A percentile compares a stretch with the other conserved stretches of the same genome.
Conservation (phyloP, 2,888 invertebrate species). For the Parnassius mnemosyne region DNA sequence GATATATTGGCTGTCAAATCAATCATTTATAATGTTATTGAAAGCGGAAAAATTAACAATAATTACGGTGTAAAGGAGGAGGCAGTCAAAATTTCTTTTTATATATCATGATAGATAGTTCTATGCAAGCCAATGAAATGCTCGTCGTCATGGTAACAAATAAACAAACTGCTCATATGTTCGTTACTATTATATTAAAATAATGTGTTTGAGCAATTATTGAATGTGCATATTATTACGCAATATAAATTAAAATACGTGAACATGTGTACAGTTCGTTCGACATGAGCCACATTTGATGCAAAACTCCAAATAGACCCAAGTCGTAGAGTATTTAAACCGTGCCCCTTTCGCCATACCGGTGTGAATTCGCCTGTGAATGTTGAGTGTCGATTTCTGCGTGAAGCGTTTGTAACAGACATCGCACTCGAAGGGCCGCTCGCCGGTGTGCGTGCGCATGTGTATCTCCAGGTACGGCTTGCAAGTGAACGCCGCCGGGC, state of each 20-base stretch:
- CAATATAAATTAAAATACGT: not conserved
- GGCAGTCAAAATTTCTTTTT: too few relatives aligned
- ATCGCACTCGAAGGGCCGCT: conserved; percentile 80
- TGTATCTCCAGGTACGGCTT: conserved; percentile 83
- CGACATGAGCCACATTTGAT: not conserved
- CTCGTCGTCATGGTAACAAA: conserved; percentile 8
- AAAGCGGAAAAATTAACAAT: too few relatives aligned
- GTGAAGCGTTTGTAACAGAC: conserved; percentile 81
- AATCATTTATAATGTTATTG: too few relatives aligned
- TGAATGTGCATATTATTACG: not conserved
- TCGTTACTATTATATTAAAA: not conserved
- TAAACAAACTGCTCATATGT: conserved; percentile 12
- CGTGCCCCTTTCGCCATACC: conserved; percentile 56
- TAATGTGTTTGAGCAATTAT: not conserved
- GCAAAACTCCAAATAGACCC: conserved; percentile 7
- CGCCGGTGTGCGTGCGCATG: conserved; percentile 81
- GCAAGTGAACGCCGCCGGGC: conserved; percentile 81
- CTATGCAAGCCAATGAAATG: conserved; percentile 9
- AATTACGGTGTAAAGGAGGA: too few relatives aligned
- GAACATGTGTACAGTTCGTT: conserved; percentile 8
- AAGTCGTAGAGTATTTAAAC: conserved; percentile 17
- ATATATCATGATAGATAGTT: too few relatives aligned
- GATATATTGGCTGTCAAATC: too few relatives aligned
- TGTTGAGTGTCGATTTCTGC: conserved; percentile 81
- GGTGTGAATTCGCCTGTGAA: conserved; percentile 81